Percentiles rank a stretch among this genome's conserved stretches.
Conservation (phyloP, 2,113 vertebrate genomes). For the Alouatta palliata region DNA sequence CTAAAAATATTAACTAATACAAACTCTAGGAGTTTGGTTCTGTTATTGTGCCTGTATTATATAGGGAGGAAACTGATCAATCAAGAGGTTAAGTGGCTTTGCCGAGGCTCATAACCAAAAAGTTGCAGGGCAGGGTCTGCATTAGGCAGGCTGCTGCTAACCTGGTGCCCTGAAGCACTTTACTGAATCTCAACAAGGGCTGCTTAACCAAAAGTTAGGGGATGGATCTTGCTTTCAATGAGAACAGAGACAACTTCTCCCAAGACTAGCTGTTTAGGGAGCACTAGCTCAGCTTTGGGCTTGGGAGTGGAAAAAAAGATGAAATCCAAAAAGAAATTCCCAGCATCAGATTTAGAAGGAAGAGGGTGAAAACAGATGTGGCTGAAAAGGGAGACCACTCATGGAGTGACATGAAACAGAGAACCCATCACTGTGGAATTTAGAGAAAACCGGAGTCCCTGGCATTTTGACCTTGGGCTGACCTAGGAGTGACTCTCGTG, state of each 20-base stretch:
- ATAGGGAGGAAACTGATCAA: not conserved
- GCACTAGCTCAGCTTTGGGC: not conserved
- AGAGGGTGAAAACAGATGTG: not conserved
- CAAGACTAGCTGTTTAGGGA: not conserved
- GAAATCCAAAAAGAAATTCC: not conserved
- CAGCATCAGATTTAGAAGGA: no score
- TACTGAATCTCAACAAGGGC: rapidly evolving
- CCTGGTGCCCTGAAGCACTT: not conserved
- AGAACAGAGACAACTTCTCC: not conserved
- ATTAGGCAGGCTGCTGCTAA: rapidly evolving
- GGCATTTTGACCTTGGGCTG: not conserved
- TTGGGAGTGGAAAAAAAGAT: not conserved
- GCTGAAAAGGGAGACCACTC: no score
- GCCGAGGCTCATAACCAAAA: not conserved
- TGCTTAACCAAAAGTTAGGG: not conserved
- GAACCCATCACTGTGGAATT: rapidly evolving
- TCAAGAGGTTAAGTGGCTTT: not conserved
- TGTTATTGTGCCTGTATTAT: not conserved
- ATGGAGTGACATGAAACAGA: not conserved
- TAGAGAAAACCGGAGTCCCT: not conserved
- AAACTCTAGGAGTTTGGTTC: not conserved
- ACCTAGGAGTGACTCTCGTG: not conserved
- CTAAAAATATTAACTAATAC: not conserved
- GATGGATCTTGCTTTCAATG: not conserved
- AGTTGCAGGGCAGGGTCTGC: not conserved